Evolutionary conservation across 1,140 invertebrate species (phyloP), one percentile per base, ranked within the genome.

Genomic region (Calephelis virginiensis): DNA sequence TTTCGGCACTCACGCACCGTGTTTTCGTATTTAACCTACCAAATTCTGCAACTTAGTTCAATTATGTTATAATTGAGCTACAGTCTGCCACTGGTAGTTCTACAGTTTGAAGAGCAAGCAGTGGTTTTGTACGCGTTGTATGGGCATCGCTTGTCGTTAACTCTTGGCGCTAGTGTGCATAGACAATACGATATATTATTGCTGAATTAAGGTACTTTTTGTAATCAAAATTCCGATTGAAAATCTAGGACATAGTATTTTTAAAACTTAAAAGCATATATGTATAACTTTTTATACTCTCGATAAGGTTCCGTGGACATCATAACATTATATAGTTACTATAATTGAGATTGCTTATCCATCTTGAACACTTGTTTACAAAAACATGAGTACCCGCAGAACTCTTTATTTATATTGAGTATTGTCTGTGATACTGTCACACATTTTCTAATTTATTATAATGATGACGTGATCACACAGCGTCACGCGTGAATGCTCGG

Each of bases 121-220:
- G 71, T 67, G 67, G 71, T 74, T 69, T 69, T 78, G 79, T 83
- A 77, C 77, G 84, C 86, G 81, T 86, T 86, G 85, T 90, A 86
- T 90, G 87, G 85, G 81, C 85, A 89, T 86, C 79, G 88, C 88
- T 90, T 86, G 80, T 86, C 88, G 86, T 90, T 90, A 88, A 90
- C 88, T 85, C 75, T 43, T 80, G 85, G 76, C 85, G 84, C 80
- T 73, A 75, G 78, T 77, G 78, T 69, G 72, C 70, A 63, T 69
- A 74, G 74, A 69, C 67, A 61, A 72, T 80, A 65, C 66, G 67
- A 69, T 71, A 28, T 28, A 28, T 28, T 28, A 65, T 63, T 69
- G 69, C 73, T 78, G 64, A 72, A 73, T 11, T 11, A 56, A 10
- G 50, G 40, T 43, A 43, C 40, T 56, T 56, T 56, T 56, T 56